Evolutionary conservation across 2,797 vertebrate species (phyloP), one percentile per base, ranked within the genome.

Genomic region (Acipenser oxyrinchus): DNA sequence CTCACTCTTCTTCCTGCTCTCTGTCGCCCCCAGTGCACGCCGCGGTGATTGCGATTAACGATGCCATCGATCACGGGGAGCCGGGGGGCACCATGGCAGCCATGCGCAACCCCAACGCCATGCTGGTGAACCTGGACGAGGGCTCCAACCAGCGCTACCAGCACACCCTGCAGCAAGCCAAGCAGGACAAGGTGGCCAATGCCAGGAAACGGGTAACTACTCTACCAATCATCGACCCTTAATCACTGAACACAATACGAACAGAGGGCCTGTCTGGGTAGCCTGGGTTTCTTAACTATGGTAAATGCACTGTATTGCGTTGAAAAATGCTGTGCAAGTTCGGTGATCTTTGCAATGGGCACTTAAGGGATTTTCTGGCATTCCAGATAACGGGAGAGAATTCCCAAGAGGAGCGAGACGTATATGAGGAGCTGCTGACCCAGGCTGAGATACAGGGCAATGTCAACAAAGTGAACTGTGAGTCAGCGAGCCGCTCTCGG

Each of bases 391-490:
- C 74, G 8, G 88, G 86, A 7, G 93, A 98, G 79, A 92, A 93
- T 18, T 64, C 86, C 0, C 91, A 94, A 0, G 88, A 87, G 53
- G 96, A 99, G 80, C 83, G 94, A 61, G 97, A 99, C 1, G 81
- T 95, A 37, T 99, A 99, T 49, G 97, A 98, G 51, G 97, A 99
- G 78, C 89, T 99, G 48, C 90, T 99, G 72, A 99, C 96, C 1
- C 97, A 99, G 74, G 97, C 97, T 55, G 96, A 99, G 75, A 98
- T 99, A 76, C 96, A 99, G 75, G 96, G 97, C 74, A 99, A 99
- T 18, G 65, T 97, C 78, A 99, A 95, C 85, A 94, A 93, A 87
- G 93, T 99, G 72, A 99, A 99, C 37, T 76, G 96, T 99, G 80
- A 81, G 93, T 85, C 59, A 66, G 50, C 2, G 11, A 37, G 4